Evolutionary conservation across 1,140 invertebrate species (phyloP), one percentile per base, ranked within the genome.

Genomic region (Neomicropteryx cornuta): DNA sequence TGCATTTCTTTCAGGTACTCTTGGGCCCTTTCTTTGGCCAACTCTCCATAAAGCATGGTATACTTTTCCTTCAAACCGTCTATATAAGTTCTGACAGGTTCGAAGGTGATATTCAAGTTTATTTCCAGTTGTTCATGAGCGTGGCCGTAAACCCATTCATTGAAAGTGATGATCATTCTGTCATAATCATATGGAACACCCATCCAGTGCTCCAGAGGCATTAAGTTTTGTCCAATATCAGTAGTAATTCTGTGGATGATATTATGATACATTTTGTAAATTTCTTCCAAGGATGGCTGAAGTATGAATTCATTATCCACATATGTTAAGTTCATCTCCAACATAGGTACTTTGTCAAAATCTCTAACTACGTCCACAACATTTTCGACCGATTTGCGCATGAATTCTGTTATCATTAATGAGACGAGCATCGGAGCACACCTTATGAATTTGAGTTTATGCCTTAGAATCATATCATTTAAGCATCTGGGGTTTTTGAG

Each of bases 281-380:
- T 50, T 18, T 56, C 49, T 14, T 52, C 32, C 5, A 46, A 42
- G 5, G 56, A 53, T n/a, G 59, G 58, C 24, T 44, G 34, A 6
- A 65, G 28, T 19, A 45, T 36, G 13, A 65, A 38, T 13, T 49
- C 49, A 20, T 44, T 41, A n/a, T 52, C 45, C n/a, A n/a, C n/a
- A 41, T 50, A 59, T 27, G 42, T 48, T 18, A 61, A 44, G 37
- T 55, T 38, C 40, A 47, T 40, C n/a, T 33, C 8, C 10, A 47
- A 20, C 13, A 30, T 29, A 13, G 46, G 46, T 27, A 41, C 36
- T 16, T 38, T 38, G 17, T 40, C 22, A 11, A n/a, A 16, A 32
- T 40, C 21, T 10, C 33, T 38, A 8, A 38, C 23, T 14, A 42
- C 21, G 8, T 39, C 23, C 20, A 47, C 41, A 3, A 47, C 10